Base-by-base conservation (phyloP, 2,113 vertebrate species). In the Apodemus speciosus region DNA sequence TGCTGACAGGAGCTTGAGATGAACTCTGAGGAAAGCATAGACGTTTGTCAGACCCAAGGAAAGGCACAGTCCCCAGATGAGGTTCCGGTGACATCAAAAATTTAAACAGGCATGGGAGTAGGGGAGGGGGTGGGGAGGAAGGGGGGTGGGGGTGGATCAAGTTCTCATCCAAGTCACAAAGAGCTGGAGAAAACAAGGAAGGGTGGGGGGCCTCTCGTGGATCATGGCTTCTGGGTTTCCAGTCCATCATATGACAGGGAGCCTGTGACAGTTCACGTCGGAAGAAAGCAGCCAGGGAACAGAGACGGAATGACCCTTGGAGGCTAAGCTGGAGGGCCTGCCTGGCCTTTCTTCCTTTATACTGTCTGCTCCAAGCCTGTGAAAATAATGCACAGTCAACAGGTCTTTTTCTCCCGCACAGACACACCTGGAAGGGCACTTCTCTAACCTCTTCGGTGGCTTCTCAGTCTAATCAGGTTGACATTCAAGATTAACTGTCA, bases 121-220 rank as follows among this genome's bases (percentile, higher is more conserved):
- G 20, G 10, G 40, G 4, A 0, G 2, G 6, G 2, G 18, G 38
- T 10, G 25, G 60, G 23, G 5, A 51, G 3, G 13, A 20, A 56
- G 7, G 18, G 9, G 3, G 9, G 9, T 10, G 23, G 51, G 43
- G 43, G 43, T 6, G 43, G 6, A 46, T 46, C 43, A 46, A 81
- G 20, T 21, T 81, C 38, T 58, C 77, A 56, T 38, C 51, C 53
- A 21, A 25, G 46, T 51, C 43, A 51, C 46, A 51, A 32, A 77
- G 46, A 51, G 43, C 46, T 30, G 6, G 2, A 77, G 75, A 46
- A 77, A 77, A 51, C 23, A 75, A 43, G 73, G 15, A 76, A 49
- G 43, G 46, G 13, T 14, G 9, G 23, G 51, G 46, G 46, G 13
- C 38, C 16, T 76, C 7, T 51, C 32, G 27, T 80, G 27, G 27